Conservation (phyloP, 2,888 invertebrate genomes). For the Craniophora ligustri region DNA sequence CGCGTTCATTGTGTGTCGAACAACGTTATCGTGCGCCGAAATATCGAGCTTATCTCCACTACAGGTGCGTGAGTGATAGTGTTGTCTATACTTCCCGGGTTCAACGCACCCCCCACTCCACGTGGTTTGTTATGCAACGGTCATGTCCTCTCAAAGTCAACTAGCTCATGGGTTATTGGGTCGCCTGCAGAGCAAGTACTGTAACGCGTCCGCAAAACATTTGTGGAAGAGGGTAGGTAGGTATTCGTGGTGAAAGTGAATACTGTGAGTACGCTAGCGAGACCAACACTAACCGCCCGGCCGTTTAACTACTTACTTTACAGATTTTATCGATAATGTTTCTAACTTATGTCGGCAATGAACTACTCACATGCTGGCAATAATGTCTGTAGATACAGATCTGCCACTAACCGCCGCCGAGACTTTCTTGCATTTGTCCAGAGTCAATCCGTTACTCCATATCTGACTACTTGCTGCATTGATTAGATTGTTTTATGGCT, state of each 20-base stretch:
- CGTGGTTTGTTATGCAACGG: constrained; percentile 78
- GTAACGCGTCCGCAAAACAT: constrained; percentile 33
- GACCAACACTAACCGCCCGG: constrained; percentile 60
- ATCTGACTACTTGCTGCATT: constrained; percentile 69
- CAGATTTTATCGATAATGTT: constrained; percentile 70
- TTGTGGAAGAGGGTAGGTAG: constrained; percentile 55
- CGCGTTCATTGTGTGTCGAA: constrained; percentile 58
- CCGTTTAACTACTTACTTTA: constrained; percentile 53
- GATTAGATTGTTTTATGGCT: constrained; percentile 74
- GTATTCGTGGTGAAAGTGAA: constrained; percentile 73
- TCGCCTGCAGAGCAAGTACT: constrained; percentile 51
- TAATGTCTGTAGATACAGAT: constrained; percentile 71
- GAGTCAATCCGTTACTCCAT: constrained; percentile 69
- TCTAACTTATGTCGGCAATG: constrained; percentile 67
- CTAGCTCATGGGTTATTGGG: constrained; percentile 62
- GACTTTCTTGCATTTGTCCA: constrained; percentile 65
- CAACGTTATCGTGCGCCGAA: constrained; percentile 69
- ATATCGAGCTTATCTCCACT: constrained; percentile 70
- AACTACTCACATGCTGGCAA: constrained; percentile 67
- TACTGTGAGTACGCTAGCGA: constrained; percentile 56
- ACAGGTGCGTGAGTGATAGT: constrained; percentile 72
- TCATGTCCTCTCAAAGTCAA: constrained; percentile 58
- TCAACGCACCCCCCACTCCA: constrained; percentile 79
- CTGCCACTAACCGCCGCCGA: constrained; percentile 61
- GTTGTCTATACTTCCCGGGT: constrained; percentile 73